Percentiles rank a stretch among this genome's conserved stretches.
Conservation (phyloP, 1,140 invertebrate species). For the Cyphomyrmex costatus region DNA sequence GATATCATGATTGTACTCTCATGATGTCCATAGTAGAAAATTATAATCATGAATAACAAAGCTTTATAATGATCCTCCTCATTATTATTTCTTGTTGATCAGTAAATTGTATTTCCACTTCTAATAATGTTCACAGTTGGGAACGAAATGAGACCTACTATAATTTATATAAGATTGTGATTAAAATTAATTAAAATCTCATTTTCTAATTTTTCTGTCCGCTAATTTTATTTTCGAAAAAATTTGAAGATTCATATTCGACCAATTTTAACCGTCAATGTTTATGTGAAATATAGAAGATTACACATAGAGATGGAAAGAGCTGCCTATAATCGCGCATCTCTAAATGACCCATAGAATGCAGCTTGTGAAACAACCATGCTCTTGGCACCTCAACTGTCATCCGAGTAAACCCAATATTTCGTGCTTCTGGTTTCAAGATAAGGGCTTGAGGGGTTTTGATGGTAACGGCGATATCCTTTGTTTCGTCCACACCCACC, state of each 20-base stretch:
- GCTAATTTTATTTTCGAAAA: neutral
- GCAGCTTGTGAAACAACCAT: neutral
- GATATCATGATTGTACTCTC: no score
- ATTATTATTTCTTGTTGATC: no score
- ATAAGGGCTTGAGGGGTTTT: constrained; percentile 21
- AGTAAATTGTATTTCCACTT: no score
- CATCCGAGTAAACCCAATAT: constrained; percentile 27
- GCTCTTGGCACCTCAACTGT: constrained; percentile 42
- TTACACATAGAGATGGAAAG: neutral
- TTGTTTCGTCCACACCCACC: constrained; percentile 25
- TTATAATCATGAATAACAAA: no score
- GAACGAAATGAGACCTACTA: no score
- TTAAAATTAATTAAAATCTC: neutral
- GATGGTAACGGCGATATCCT: constrained; percentile 45
- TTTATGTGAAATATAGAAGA: neutral
- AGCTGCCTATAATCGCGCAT: neutral
- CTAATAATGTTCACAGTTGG: no score
- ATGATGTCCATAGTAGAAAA: no score
- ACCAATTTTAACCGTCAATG: neutral
- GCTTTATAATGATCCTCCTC: no score
- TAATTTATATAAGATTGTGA: neutral
- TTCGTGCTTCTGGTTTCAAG: constrained; percentile 3
- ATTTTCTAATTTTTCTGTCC: neutral
- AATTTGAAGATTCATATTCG: neutral
- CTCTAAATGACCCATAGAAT: neutral